Evolutionary conservation across 2,888 invertebrate genomes (phyloP).

Genomic region (Rotaria sp.): DNA sequence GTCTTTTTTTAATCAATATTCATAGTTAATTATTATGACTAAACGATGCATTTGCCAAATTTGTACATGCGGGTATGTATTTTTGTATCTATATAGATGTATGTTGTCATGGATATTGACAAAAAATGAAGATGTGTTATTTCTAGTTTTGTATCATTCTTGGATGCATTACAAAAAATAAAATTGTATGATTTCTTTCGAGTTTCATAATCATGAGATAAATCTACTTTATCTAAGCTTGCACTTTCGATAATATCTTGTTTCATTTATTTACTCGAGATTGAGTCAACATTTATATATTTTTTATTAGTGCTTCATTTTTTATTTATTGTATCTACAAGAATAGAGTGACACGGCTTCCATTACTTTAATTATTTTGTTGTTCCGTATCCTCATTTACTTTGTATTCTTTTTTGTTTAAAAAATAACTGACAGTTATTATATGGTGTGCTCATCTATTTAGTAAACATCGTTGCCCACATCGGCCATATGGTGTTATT

Average conservation of each 20-base stretch:
- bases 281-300: background rate
- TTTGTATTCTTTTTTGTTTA: too few species aligned
- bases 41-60: conserved; percentile 40
- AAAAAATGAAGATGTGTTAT: background rate
- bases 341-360: background rate
- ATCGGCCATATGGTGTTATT: conserved; percentile 39
- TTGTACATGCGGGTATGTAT: conserved; percentile 40
- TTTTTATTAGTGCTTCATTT: background rate
- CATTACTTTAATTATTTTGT: background rate
- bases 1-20: background rate
- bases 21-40: conserved; percentile 29
- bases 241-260: background rate
- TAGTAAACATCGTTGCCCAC: conserved; percentile 40
- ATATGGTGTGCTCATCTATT: background rate
- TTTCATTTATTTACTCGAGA: background rate
- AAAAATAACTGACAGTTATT: background rate
- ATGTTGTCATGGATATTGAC: background rate
- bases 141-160: background rate
- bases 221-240: background rate
- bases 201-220: background rate
- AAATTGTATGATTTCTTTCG: background rate
- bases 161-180: background rate
- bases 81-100: background rate
- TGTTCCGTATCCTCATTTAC: too few species aligned
- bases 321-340: background rate